phyloP scores from a whole-genome alignment of 2,113 vertebrate genomes.

The Carollia perspicillata region DNA sequence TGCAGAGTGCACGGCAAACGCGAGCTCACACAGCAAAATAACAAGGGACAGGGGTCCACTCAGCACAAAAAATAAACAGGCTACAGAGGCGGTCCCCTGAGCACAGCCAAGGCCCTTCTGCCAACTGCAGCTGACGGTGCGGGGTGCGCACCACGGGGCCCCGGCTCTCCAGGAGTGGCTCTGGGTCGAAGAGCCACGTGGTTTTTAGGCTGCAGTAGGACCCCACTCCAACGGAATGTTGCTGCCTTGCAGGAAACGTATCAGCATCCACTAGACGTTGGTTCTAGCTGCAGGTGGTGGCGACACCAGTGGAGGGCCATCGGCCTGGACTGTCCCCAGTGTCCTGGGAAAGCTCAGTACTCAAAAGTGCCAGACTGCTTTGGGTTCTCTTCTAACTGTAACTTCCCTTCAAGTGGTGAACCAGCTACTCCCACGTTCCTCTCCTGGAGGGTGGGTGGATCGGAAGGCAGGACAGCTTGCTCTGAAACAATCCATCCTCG shows the following conservation, averaged over 20 bases:
- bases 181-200: neutral
- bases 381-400: neutral
- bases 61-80: conserved; percentile 47
- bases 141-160: neutral
- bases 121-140: accelerated
- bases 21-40: conserved; percentile 50
- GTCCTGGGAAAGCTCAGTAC: neutral
- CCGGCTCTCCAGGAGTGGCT: neutral
- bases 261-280: neutral
- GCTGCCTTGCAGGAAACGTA: neutral
- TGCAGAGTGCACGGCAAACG: conserved; percentile 40
- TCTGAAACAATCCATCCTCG: neutral
- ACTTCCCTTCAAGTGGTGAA: neutral
- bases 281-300: neutral
- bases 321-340: neutral
- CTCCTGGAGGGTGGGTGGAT: neutral
- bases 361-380: neutral
- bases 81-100: neutral
- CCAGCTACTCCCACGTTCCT: neutral
- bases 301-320: neutral
- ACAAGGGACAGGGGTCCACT: neutral
- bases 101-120: neutral
- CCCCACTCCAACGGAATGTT: neutral
- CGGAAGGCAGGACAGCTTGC: neutral
- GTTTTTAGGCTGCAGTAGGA: neutral